A percentile compares a stretch with the other conserved stretches of the same genome.
These are phyloP conservation scores for Aproaerema taeniolella DNA, from an alignment of 2,888 invertebrate species.

Conservation along the genomic window DNA sequence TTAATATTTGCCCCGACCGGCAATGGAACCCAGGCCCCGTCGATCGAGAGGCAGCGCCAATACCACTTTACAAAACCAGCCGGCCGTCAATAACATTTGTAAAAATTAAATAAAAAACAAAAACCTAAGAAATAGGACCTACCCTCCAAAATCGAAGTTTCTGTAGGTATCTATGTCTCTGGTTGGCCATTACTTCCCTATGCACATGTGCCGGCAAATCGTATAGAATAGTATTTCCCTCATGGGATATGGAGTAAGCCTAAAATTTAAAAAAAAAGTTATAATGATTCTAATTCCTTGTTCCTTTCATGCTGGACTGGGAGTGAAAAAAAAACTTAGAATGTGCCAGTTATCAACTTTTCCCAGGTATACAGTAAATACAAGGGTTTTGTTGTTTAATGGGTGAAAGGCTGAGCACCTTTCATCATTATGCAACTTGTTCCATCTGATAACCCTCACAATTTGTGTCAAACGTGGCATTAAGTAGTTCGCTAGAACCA, in stretches of 20 bases:
- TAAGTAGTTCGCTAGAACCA: too few relatives aligned
- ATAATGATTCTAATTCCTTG: not conserved
- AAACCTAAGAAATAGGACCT: too few relatives aligned
- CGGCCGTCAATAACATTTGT: too few relatives aligned
- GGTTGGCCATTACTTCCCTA: conserved; percentile 52
- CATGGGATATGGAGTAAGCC: conserved; percentile 53
- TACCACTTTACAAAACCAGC: too few relatives aligned
- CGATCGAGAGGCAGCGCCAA: too few relatives aligned
- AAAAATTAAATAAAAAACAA: too few relatives aligned
- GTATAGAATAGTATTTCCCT: conserved; percentile 46
- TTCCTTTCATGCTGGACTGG: not conserved
- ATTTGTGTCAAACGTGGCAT: too few relatives aligned
- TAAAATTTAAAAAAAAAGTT: conserved; percentile 18
- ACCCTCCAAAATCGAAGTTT: not conserved
- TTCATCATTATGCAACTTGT: too few relatives aligned
- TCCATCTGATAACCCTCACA: too few relatives aligned
- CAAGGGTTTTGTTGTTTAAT: not conserved
- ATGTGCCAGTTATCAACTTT: not conserved
- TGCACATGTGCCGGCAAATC: conserved; percentile 58
- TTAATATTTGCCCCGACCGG: too few relatives aligned
- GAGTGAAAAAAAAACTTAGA: not conserved
- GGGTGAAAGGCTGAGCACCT: too few relatives aligned
- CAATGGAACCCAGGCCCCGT: too few relatives aligned
- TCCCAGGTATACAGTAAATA: not conserved
- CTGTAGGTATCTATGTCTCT: conserved; percentile 17